Evolutionary conservation across 2,888 invertebrate genomes (phyloP).

Genomic region (Xestia rhomboidea): DNA sequence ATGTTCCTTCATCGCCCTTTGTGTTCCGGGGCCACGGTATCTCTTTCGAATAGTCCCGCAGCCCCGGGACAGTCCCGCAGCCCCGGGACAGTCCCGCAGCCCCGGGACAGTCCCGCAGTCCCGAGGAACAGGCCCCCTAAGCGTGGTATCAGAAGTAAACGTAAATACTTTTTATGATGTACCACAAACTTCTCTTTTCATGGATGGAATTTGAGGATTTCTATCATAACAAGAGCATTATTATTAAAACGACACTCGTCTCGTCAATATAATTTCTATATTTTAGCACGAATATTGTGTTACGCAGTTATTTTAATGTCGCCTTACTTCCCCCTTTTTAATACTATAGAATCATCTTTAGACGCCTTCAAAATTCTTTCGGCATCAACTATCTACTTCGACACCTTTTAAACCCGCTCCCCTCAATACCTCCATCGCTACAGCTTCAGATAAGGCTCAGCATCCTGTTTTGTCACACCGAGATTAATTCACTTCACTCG

Average conservation of each 20-base stretch:
- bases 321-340: background rate
- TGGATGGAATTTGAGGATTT: background rate
- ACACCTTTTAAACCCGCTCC: conserved; percentile 42
- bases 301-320: background rate
- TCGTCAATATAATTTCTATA: background rate
- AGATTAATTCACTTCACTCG: conserved; percentile 69
- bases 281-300: background rate
- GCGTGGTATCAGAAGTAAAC: background rate
- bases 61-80: too few relatives aligned
- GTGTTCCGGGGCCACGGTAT: too few relatives aligned
- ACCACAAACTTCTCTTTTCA: background rate
- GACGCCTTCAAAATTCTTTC: background rate
- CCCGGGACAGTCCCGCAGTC: too few relatives aligned
- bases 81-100: too few relatives aligned
- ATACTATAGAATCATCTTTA: background rate
- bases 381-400: conserved; percentile 7
- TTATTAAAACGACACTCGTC: background rate
- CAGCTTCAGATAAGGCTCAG: conserved; percentile 65
- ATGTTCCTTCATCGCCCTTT: too few relatives aligned
- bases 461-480: conserved; percentile 74
- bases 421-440: conserved; percentile 53
- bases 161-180: background rate
- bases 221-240: background rate
- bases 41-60: too few relatives aligned
- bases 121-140: too few relatives aligned